Evolutionary conservation across 2,113 vertebrate species (phyloP).

Genomic region (Crypturellus undulatus): DNA sequence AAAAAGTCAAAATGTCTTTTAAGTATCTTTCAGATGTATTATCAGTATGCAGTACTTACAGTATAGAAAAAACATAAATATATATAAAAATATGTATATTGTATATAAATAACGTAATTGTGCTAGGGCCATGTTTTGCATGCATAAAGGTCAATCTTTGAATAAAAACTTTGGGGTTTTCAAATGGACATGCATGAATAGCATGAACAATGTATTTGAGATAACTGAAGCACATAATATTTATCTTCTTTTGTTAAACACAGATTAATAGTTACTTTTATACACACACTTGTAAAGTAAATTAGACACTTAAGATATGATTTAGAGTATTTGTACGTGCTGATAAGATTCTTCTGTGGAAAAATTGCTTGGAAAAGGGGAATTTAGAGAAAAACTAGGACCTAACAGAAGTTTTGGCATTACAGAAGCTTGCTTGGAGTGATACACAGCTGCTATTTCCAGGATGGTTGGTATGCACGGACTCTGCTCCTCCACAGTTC

Average conservation of each 20-base stretch:
- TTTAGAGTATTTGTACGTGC: background rate
- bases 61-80: too few relatives aligned
- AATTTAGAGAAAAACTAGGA: too few relatives aligned
- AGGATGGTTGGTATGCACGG: too few relatives aligned
- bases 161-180: background rate
- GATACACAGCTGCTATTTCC: too few relatives aligned
- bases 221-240: background rate
- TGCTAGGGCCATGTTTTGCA: background rate
- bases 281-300: background rate
- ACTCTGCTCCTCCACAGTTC: too few relatives aligned
- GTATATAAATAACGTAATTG: background rate
- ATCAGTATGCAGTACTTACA: background rate
- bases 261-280: background rate
- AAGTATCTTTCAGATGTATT: background rate
- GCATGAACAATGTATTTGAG: background rate
- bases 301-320: background rate
- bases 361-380: too few relatives aligned
- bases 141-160: background rate
- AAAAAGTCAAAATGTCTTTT: background rate
- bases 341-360: too few relatives aligned
- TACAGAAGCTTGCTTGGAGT: too few relatives aligned
- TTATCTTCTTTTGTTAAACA: background rate
- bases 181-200: background rate
- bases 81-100: too few relatives aligned
- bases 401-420: too few relatives aligned